Evolutionary conservation across 1,140 invertebrate genomes (phyloP), one percentile per base, ranked within the genome.

Genomic region (Diorhabda sublineata): DNA sequence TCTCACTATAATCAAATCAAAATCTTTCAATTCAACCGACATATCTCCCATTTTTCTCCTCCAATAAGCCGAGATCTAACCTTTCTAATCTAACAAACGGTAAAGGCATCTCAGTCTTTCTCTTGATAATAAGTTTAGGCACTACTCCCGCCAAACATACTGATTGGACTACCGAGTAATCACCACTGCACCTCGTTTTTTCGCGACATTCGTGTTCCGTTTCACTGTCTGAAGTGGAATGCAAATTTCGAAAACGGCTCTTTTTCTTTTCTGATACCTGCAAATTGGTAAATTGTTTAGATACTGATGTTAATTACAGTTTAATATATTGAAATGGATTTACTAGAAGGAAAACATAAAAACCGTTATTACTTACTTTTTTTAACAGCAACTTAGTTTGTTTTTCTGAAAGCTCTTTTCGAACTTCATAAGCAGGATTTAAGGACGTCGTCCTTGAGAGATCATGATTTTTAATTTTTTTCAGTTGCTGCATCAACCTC

Each of bases 61-160:
- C 71, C 45, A 77, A 42, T 62, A 71, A 43, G 45, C 74, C 71
- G n/a, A 77, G 67, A 41, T 74, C 67, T 56, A 71, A 68, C 52
- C 75, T 67, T 45, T 77, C 75, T 44, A 78, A 67, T 58, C 70
- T 73, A 45, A 78, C 76, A 2, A 76, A 71, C 3, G 74, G 76
- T 64, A 76, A 67, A 59, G 68, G 66, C 44, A 71, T 61, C 42
- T 74, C 71, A 4, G 69, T 68, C 47, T 76, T 75, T 5, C 77
- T 63, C 66, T 78, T 78, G 42, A 78, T 74, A 52, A 78, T 76
- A 7, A 78, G 69, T 66, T 78, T 78, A 44, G 76, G 76, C 45
- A 77, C 66, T 4, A 76, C 77, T 11, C 70, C 69, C 47, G 72
- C 71, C 45, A 70, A 58, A 57, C 71, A 64, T 58, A 73, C 74